These are phyloP conservation scores for Fringilla coelebs DNA, from an alignment of 2,797 vertebrate species.

Conservation along the genomic window DNA sequence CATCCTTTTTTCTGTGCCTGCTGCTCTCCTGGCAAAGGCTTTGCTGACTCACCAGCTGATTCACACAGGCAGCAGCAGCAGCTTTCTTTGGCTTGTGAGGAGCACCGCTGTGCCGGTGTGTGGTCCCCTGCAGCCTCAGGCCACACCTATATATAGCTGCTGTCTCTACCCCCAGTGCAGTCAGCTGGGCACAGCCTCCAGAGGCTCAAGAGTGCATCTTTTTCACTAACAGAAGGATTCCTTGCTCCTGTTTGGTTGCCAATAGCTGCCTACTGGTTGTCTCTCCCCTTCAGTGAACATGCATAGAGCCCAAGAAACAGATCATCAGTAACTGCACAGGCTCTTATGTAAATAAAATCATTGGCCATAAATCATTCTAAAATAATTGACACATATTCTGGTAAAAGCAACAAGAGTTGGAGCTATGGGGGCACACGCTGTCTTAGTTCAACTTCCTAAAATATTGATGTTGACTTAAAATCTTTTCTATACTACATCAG, in stretches of 20 bases:
- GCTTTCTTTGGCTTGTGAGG: slow-evolving; percentile 59
- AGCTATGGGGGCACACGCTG: not conserved
- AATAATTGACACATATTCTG: not conserved
- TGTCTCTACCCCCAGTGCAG: not conserved
- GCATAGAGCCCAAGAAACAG: not conserved
- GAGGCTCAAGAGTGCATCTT: not conserved
- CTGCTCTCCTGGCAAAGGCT: slow-evolving; percentile 51
- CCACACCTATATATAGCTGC: not conserved
- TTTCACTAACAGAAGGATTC: not conserved
- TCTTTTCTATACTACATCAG: not conserved
- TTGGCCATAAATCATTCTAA: not conserved
- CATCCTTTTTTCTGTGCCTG: slow-evolving; percentile 19
- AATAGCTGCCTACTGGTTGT: not conserved
- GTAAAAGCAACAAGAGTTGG: not conserved
- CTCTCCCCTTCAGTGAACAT: not conserved
- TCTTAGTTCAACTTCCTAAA: not conserved
- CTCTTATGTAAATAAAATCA: not conserved
- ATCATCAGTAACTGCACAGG: not conserved
- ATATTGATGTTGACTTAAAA: not conserved
- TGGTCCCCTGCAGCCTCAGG: not conserved
- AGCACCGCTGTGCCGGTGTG: not conserved
- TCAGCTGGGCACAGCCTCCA: not conserved
- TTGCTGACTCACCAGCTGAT: slow-evolving; percentile 65
- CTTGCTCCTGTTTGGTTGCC: not conserved
- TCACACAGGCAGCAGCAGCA: slow-evolving; percentile 61